Evolutionary conservation across 1,140 invertebrate genomes (phyloP), one percentile per base, ranked within the genome.

Genomic region (Calycopis cecrops): DNA sequence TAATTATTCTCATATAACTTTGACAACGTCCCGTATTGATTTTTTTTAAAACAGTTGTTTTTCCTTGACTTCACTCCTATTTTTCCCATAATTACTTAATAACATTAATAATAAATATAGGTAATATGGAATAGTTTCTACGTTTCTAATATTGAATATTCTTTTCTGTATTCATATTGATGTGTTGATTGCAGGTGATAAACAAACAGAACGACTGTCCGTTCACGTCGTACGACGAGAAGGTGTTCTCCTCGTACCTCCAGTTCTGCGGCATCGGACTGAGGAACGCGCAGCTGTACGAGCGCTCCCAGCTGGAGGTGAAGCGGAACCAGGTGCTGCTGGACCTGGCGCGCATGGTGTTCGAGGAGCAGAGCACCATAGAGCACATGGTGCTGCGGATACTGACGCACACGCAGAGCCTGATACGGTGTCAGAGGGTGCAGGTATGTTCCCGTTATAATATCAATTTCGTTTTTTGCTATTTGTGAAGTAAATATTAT

Each of bases 221-320:
- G 71, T 92, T 98, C 86, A 96, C 94, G 14, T 80, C 91, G 57
- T 93, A 93, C 73, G 97, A 98, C 82, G 95, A 98, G 85, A 94
- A 97, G 85, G 92, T 98, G 35, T 98, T 98, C 87, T 90, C 93
- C 1, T 94, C 95, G 44, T 99, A 98, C 83, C 90, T 99, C 28
- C 96, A 98, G 76, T 99, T 99, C 86, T 98, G 97, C 87, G 97
- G 97, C 44, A 98, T 99, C 67, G 97, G 97, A 3, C 86, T 98
- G 35, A 92, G 96, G 50, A 99, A 99, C 85, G 97, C 97, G 16
- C 96, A 98, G 81, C 90, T 98, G 4, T 98, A 97, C 83, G 96
- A 98, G 85, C 92, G 96, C 71, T 98, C 96, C 61, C 94, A 97
- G 79, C 87, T 98, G 67, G 97, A 98, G 89, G 96, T 98, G 57